These are phyloP conservation scores for Rhaphigaster nebulosa DNA, from an alignment of 2,888 invertebrate species.

Conservation along the genomic window DNA sequence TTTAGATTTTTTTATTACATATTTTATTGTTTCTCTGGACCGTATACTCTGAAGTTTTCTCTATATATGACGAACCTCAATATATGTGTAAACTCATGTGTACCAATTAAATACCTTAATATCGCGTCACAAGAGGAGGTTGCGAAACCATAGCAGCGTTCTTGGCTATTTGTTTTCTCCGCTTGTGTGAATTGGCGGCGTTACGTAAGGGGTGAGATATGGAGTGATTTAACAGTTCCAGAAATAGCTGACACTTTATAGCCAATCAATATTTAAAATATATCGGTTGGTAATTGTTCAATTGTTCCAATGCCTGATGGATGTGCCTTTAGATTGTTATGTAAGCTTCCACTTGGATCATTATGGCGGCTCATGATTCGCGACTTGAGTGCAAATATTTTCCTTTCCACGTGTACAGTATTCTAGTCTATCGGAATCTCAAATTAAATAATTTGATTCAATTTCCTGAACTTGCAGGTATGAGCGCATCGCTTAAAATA, in stretches of 20 bases:
- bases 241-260: background rate
- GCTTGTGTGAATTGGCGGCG: background rate
- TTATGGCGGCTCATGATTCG: background rate
- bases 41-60: too few species aligned
- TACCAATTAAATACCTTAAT: background rate
- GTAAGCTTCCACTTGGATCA: background rate
- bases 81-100: too few species aligned
- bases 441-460: background rate
- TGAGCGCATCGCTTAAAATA: background rate
- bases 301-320: background rate
- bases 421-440: too few species aligned
- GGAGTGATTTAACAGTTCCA: conserved; percentile 5
- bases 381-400: background rate
- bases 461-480: background rate
- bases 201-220: conserved; percentile 2
- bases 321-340: background rate
- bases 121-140: background rate
- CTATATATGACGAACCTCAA: background rate
- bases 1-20: background rate
- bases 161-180: background rate
- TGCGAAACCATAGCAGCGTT: background rate
- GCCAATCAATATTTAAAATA: background rate
- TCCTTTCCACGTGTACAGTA: background rate
- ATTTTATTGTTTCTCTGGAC: background rate
- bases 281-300: background rate